phyloP scores from a whole-genome alignment of 2,113 vertebrate genomes.

The Ornithorhynchus anatinus region DNA sequence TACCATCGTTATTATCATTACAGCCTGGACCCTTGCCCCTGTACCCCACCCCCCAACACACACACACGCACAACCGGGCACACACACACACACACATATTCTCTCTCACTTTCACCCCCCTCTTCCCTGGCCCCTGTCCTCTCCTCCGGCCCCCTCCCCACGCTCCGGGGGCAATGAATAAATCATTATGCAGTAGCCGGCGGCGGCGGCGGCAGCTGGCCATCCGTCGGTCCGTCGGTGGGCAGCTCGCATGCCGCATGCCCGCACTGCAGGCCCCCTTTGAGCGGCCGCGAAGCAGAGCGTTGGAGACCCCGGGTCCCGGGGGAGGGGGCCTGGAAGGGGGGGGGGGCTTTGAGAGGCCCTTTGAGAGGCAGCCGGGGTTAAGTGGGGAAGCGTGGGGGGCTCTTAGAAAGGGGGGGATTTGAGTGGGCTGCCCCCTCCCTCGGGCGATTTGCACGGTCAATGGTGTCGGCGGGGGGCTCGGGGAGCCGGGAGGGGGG shows the following conservation, averaged over 20 bases:
- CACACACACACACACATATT: too few species aligned
- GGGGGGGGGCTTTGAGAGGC: too few species aligned
- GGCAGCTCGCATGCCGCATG: constrained; percentile 70
- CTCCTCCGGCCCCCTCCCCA: too few species aligned
- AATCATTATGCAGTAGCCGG: constrained; percentile 78
- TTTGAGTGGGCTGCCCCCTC: too few species aligned
- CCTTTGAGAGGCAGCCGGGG: constrained; percentile 69
- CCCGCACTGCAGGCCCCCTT: constrained; percentile 64
- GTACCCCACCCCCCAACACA: background rate
- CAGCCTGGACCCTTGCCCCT: background rate
- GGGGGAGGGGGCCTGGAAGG: too few species aligned
- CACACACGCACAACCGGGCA: too few species aligned
- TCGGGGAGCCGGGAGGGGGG: too few species aligned
- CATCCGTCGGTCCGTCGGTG: too few species aligned
- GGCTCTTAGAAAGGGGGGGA: constrained; percentile 71
- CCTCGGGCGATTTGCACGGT: constrained; percentile 76
- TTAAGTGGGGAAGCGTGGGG: constrained; percentile 82
- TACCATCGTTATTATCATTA: too few species aligned
- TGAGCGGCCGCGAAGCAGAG: constrained; percentile 70
- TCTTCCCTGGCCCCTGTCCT: background rate
- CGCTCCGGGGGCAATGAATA: too few species aligned
- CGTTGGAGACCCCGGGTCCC: constrained; percentile 75
- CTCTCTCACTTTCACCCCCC: too few species aligned
- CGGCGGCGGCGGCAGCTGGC: constrained; percentile 80
- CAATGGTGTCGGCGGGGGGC: constrained; percentile 69